Percentiles rank a stretch among this genome's conserved stretches.
phyloP scores from a whole-genome alignment of 92 coral and sea anemone genomes.

The Actinostola sp. region DNA sequence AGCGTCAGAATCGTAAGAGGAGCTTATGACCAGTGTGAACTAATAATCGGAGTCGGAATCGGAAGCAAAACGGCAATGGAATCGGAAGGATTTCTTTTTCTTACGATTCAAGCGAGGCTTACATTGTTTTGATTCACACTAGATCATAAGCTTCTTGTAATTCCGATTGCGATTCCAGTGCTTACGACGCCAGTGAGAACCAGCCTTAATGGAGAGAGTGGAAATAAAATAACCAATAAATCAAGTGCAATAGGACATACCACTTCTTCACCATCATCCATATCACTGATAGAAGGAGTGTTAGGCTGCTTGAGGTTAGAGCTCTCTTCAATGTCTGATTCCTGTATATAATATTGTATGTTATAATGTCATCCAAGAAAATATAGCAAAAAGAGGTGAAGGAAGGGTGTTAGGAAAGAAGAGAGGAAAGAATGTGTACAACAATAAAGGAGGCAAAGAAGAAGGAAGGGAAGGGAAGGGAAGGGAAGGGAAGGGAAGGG shows the following conservation, averaged over 20 bases:
- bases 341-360: constrained; percentile 54
- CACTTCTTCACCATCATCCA: constrained; percentile 96
- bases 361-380: neutral
- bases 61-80: too few species aligned
- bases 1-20: too few species aligned
- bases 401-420: neutral
- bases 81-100: too few species aligned
- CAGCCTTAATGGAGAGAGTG: neutral
- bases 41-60: too few species aligned
- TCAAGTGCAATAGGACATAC: constrained; percentile 48
- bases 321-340: constrained; percentile 85
- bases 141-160: too few species aligned
- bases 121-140: too few species aligned
- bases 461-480: neutral
- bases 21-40: too few species aligned
- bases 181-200: too few species aligned
- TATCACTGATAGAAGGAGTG: constrained; percentile 82
- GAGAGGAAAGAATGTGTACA: neutral
- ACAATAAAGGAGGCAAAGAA: neutral
- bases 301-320: constrained; percentile 68
- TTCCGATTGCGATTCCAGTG: too few species aligned
- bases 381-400: neutral
- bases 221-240: neutral
- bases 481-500: neutral
- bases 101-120: too few species aligned